phyloP scores from a whole-genome alignment of 30 jellyfish, hydroid and myxozoan genomes.

The Morbakka virulenta region DNA sequence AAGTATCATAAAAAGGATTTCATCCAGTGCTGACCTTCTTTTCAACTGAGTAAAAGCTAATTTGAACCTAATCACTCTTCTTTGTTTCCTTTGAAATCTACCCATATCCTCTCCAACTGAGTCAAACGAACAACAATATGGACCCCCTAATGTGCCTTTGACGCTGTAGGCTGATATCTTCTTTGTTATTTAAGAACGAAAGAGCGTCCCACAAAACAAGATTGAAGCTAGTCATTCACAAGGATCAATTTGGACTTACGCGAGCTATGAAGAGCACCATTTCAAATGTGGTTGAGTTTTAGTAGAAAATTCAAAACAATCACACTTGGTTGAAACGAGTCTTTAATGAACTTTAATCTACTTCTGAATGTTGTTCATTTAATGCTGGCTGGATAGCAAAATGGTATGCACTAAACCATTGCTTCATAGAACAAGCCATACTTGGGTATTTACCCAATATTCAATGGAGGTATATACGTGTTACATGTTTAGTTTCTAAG shows the following conservation, averaged over 20 bases:
- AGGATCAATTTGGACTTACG: background rate
- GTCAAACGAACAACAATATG: background rate
- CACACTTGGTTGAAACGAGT: background rate
- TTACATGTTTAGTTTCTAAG: too few relatives aligned
- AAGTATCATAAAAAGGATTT: too few relatives aligned
- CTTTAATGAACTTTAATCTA: background rate
- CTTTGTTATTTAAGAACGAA: background rate
- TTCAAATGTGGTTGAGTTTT: background rate
- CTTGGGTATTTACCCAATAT: too few relatives aligned
- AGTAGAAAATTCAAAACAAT: background rate
- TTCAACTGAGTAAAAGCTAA: too few relatives aligned
- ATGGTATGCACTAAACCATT: background rate
- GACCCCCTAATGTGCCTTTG: background rate
- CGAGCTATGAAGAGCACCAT: background rate
- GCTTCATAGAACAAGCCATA: too few relatives aligned
- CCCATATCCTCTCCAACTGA: background rate
- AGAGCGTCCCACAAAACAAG: background rate
- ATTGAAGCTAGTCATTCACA: background rate
- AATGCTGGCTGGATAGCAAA: background rate
- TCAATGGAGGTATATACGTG: too few relatives aligned
- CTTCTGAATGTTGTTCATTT: background rate
- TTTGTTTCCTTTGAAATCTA: too few relatives aligned
- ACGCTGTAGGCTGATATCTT: background rate
- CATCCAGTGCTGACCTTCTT: too few relatives aligned
- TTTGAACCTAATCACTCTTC: too few relatives aligned